Evolutionary conservation across 2,888 invertebrate species (phyloP).

Genomic region (Yponomeuta sedellus): DNA sequence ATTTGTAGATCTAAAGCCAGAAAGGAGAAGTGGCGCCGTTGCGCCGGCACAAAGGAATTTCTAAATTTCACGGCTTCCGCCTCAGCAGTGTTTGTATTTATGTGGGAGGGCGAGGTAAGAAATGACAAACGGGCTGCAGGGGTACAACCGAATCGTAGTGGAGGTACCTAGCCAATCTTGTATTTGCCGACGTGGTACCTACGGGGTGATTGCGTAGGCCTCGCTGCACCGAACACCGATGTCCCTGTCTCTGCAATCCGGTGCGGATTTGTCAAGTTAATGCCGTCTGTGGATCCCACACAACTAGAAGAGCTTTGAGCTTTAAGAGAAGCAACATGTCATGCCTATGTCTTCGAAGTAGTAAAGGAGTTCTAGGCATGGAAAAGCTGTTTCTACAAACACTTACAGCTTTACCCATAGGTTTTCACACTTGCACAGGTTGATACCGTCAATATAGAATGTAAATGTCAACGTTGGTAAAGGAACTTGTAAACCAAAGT

Average conservation of each 20-base stretch:
- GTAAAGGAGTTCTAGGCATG: too few relatives aligned
- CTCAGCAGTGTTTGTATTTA: conserved; percentile 67
- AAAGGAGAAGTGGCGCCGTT: conserved; percentile 68
- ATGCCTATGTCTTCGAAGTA: too few relatives aligned
- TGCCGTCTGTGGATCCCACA: background rate
- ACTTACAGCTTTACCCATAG: too few relatives aligned
- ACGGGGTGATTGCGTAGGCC: background rate
- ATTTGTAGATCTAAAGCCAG: conserved; percentile 74
- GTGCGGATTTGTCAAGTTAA: background rate
- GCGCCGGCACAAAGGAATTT: conserved; percentile 73
- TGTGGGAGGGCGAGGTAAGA: conserved; percentile 62
- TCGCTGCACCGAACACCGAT: background rate
- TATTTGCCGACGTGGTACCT: conserved; percentile 32
- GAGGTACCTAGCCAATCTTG: conserved; percentile 36
- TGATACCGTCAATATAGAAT: too few relatives aligned
- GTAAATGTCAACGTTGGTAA: too few relatives aligned
- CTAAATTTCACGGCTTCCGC: conserved; percentile 76
- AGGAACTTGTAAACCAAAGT: too few relatives aligned
- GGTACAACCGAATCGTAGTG: conserved; percentile 34
- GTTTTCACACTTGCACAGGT: too few relatives aligned
- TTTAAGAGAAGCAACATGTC: too few relatives aligned
- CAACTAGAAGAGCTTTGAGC: background rate
- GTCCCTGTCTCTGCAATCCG: background rate
- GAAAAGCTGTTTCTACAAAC: too few relatives aligned
- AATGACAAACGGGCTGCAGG: conserved; percentile 65